These are phyloP conservation scores for Nothoprocta perdicaria DNA, from an alignment of 2,113 vertebrate genomes.

Conservation along the genomic window DNA sequence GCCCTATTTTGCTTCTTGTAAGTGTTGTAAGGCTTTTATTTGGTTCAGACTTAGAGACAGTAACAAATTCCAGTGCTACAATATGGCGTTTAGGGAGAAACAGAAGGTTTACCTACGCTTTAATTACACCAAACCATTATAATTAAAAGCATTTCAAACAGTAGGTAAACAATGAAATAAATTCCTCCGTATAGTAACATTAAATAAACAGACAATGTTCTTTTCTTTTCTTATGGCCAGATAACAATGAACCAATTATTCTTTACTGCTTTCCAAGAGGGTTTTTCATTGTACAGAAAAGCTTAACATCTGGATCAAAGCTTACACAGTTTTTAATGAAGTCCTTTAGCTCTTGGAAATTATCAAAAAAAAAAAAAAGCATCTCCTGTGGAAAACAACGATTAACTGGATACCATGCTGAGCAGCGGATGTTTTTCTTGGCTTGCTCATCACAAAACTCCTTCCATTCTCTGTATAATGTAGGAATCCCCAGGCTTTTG, in stretches of 20 bases:
- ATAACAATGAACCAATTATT: conserved; percentile 16
- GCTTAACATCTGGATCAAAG: conserved; percentile 65
- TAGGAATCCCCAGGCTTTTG: conserved; percentile 8
- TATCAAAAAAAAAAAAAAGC: not conserved
- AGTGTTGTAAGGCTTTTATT: not conserved
- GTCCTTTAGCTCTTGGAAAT: conserved; percentile 56
- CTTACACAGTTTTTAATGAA: conserved; percentile 46
- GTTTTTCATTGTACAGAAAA: not conserved
- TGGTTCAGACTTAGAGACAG: not conserved
- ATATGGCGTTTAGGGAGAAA: not conserved
- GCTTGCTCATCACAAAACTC: not conserved
- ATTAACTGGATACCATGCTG: conserved; percentile 43
- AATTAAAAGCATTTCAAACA: not conserved
- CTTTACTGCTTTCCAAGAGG: conserved; percentile 20
- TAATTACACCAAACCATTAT: not conserved
- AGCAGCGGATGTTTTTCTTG: conserved; percentile 47
- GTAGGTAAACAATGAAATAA: not conserved
- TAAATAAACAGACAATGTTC: not conserved
- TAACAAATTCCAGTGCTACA: not conserved
- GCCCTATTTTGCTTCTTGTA: not conserved
- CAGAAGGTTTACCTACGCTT: not conserved
- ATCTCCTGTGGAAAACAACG: conserved; percentile 54
- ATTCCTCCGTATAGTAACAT: not conserved
- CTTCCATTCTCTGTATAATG: not conserved
- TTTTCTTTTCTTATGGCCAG: not conserved